A percentile compares a stretch with the other conserved stretches of the same genome.
phyloP scores from a whole-genome alignment of 2,113 vertebrate species.

The Cranoglanis bouderius region DNA sequence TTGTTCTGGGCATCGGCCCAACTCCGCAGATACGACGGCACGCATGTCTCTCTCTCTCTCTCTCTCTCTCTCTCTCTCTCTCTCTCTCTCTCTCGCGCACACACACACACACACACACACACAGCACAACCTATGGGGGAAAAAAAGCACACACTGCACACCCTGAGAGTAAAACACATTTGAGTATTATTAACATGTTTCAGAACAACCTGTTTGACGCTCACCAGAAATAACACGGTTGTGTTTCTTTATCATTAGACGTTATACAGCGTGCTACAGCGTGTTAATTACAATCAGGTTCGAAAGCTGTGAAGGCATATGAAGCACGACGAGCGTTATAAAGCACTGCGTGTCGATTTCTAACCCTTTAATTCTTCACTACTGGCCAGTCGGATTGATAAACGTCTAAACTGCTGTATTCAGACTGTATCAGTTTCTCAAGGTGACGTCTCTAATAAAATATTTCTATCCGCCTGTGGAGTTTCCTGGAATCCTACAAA shows the following conservation, averaged over 20 bases:
- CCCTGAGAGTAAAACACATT: background rate
- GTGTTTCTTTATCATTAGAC: background rate
- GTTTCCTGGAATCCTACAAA: background rate
- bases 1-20: slow-evolving; percentile 46
- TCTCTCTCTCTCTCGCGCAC: background rate
- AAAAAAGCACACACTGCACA: background rate
- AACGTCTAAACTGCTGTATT: background rate
- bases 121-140: background rate
- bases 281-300: background rate
- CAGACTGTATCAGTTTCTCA: background rate
- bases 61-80: background rate
- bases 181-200: background rate
- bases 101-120: slow-evolving; percentile 28
- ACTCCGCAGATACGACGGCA: slow-evolving; percentile 13
- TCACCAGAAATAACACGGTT: background rate
- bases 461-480: background rate
- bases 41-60: background rate
- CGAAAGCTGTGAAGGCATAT: background rate
- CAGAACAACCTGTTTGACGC: background rate
- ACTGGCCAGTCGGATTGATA: background rate
- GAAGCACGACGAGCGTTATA: background rate
- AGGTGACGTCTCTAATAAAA: background rate
- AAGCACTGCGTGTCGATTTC: background rate
- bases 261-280: background rate
- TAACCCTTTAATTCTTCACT: background rate